Evolutionary conservation across 2,797 vertebrate genomes (phyloP).

Genomic region (Poecilia wingei): DNA sequence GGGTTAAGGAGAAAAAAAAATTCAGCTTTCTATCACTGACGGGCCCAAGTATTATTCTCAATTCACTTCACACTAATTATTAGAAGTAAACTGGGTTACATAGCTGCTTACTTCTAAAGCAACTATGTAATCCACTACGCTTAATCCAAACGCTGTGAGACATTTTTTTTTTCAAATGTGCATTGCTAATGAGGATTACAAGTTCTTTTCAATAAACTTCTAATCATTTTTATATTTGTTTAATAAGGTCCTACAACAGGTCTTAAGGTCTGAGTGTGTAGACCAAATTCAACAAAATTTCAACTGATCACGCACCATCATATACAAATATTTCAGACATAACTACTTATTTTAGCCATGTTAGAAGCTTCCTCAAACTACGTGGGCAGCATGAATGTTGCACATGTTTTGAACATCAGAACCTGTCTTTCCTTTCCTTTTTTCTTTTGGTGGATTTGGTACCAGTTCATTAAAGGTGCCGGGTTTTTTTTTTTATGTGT

Average conservation of each 20-base stretch:
- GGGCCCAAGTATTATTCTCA: slow-evolving; percentile 1
- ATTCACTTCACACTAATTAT: slow-evolving; percentile 12
- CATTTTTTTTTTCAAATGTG: background rate
- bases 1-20: slow-evolving; percentile 4
- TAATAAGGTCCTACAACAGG: background rate
- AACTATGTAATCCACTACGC: too few relatives aligned
- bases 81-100: slow-evolving; percentile 16
- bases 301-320: background rate
- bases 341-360: background rate
- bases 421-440: background rate
- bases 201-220: slow-evolving; percentile 3
- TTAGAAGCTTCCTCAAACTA: background rate
- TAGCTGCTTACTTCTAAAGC: slow-evolving; percentile 2
- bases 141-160: slow-evolving; percentile 5
- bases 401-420: background rate
- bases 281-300: background rate
- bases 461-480: background rate
- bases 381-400: background rate
- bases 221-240: background rate
- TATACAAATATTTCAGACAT: background rate
- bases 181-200: background rate
- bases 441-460: background rate
- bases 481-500: background rate
- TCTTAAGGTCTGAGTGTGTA: background rate
- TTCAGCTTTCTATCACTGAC: background rate